Percentiles rank a stretch among this genome's conserved stretches.
phyloP scores from a whole-genome alignment of 2,888 invertebrate species.

The Melikaiella ostensackeni region DNA sequence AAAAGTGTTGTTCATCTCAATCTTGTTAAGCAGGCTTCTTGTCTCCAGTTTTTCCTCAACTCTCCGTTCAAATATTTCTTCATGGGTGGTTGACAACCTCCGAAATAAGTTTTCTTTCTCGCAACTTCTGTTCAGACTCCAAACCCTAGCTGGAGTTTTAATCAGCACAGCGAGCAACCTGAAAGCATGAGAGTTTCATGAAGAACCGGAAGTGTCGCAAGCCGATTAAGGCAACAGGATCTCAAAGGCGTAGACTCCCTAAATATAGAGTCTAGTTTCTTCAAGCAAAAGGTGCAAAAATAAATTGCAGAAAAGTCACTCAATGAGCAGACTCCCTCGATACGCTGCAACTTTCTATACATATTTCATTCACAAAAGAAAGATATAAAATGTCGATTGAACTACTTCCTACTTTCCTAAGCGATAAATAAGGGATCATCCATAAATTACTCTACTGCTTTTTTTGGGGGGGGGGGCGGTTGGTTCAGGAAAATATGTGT shows the following conservation, averaged over 20 bases:
- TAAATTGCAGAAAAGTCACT: not conserved
- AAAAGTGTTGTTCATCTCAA: constrained; percentile 1
- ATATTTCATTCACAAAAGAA: not conserved
- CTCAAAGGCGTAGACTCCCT: constrained; percentile 17
- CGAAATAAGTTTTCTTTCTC: constrained; percentile 32
- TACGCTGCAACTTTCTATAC: not conserved
- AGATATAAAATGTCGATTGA: not conserved
- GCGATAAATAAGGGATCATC: not conserved
- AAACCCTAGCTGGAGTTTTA: constrained; percentile 26
- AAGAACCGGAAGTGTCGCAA: constrained; percentile 42
- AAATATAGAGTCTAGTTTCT: constrained; percentile 29
- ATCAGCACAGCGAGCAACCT: constrained; percentile 25
- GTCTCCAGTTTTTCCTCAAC: not conserved
- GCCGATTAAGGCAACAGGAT: constrained; percentile 47
- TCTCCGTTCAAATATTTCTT: constrained; percentile 15
- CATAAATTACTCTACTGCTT: too few species aligned
- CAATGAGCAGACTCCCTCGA: not conserved
- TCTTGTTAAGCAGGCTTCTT: not conserved
- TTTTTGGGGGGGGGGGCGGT: too few species aligned
- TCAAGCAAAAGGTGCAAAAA: constrained; percentile 5
- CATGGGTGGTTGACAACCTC: constrained; percentile 18
- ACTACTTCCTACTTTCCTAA: not conserved
- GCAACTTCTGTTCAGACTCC: constrained; percentile 15
- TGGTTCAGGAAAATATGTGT: too few species aligned
- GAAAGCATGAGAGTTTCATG: constrained; percentile 29